phyloP scores from a whole-genome alignment of 2,797 vertebrate genomes.

The Australoheros facetus region DNA sequence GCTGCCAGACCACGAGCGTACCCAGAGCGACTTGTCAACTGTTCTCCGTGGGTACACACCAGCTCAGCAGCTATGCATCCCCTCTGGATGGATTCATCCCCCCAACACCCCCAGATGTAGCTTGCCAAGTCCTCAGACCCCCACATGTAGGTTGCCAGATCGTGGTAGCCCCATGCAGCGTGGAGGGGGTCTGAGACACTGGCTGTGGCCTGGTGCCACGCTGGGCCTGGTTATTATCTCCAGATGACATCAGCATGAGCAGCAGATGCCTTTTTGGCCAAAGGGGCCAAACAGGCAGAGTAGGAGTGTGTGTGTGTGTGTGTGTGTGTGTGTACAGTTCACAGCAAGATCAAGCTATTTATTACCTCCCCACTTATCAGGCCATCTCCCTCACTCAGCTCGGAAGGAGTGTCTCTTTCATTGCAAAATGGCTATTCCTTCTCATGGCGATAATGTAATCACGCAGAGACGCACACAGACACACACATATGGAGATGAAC shows the following conservation, averaged over 20 bases:
- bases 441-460: slow-evolving; percentile 44
- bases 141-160: slow-evolving; percentile 63
- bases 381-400: slow-evolving; percentile 53
- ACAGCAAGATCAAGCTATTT: slow-evolving; percentile 65
- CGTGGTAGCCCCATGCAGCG: slow-evolving; percentile 54
- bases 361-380: slow-evolving; percentile 73
- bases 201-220: slow-evolving; percentile 69
- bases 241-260: slow-evolving; percentile 82
- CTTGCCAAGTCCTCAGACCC: slow-evolving; percentile 50
- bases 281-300: slow-evolving; percentile 50
- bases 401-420: slow-evolving; percentile 44
- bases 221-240: slow-evolving; percentile 79
- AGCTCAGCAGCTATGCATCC: slow-evolving; percentile 18
- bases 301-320: slow-evolving; percentile 6
- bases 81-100: background rate
- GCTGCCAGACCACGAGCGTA: slow-evolving; percentile 33
- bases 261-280: slow-evolving; percentile 81
- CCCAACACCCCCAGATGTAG: slow-evolving; percentile 26
- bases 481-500: background rate
- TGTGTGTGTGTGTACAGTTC: slow-evolving; percentile 55
- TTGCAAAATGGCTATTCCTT: slow-evolving; percentile 48
- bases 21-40: slow-evolving; percentile 38
- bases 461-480: background rate
- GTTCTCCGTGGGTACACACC: slow-evolving; percentile 23
- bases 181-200: slow-evolving; percentile 57